Conservation (phyloP, 2,888 invertebrate species). For the Eucriotettix oculatus region DNA sequence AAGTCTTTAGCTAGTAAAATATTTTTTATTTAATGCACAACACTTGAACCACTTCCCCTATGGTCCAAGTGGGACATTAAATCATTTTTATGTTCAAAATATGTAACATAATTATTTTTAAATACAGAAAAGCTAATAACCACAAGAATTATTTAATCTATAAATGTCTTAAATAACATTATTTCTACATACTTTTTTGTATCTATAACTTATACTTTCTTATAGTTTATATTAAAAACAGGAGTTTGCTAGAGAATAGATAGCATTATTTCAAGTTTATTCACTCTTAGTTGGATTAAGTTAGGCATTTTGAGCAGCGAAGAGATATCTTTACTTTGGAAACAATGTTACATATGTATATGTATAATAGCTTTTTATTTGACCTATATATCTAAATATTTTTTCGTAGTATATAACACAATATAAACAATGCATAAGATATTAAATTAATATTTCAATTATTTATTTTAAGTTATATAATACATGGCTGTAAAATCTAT, state of each 20-base stretch:
- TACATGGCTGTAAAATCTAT: neutral
- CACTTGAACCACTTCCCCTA: slow-evolving; percentile 12
- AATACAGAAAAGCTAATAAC: no score
- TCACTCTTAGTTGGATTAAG: neutral
- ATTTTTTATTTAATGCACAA: slow-evolving; percentile 2
- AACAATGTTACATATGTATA: neutral
- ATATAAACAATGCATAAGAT: neutral
- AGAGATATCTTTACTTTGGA: neutral
- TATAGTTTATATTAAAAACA: no score
- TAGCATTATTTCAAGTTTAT: neutral
- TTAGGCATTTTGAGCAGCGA: neutral
- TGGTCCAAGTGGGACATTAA: slow-evolving; percentile 8
- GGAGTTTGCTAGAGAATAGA: no score
- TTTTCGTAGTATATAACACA: neutral
- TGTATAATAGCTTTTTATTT: neutral
- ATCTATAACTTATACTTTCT: no score
- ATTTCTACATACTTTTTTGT: no score
- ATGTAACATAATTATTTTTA: neutral
- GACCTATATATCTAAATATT: neutral
- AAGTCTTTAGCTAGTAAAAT: neutral
- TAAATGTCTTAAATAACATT: no score
- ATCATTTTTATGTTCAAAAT: neutral
- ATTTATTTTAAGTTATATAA: neutral
- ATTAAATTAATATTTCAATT: neutral
- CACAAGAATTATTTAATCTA: no score